Conservation (phyloP, 2,113 vertebrate genomes). For the Grus americana region DNA sequence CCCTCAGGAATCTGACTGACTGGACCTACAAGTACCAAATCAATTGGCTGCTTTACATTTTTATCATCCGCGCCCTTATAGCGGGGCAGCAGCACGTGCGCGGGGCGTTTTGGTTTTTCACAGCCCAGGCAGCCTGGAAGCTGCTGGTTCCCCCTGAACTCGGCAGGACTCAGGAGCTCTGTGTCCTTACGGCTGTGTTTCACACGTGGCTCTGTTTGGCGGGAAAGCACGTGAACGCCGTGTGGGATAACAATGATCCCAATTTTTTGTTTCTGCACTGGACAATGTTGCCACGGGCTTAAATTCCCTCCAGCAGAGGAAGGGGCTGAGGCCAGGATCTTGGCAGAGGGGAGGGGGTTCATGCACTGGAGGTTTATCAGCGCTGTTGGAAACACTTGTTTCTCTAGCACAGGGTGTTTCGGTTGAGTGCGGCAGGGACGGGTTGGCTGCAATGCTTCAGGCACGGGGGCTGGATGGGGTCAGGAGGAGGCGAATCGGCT, state of each 20-base stretch:
- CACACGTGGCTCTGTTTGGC: rapidly evolving
- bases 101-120: not conserved
- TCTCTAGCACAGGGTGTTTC: not conserved
- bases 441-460: not conserved
- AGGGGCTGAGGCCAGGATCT: not conserved
- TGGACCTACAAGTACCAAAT: not conserved
- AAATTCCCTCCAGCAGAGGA: not conserved
- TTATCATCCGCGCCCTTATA: rapidly evolving
- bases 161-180: rapidly evolving
- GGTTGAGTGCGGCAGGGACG: rapidly evolving
- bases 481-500: not conserved
- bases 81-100: rapidly evolving
- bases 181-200: not conserved
- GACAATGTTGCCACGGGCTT: not conserved
- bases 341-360: not conserved
- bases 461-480: not conserved
- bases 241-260: no score
- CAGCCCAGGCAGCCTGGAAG: not conserved
- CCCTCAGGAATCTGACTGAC: not conserved
- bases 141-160: not conserved
- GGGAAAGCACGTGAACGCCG: not conserved
- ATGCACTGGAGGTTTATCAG: not conserved
- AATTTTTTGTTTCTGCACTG: not conserved
- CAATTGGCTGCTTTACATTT: not conserved
- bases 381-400: not conserved